Conservation (phyloP, 2,888 invertebrate genomes). For the Drymonia ruficornis region DNA sequence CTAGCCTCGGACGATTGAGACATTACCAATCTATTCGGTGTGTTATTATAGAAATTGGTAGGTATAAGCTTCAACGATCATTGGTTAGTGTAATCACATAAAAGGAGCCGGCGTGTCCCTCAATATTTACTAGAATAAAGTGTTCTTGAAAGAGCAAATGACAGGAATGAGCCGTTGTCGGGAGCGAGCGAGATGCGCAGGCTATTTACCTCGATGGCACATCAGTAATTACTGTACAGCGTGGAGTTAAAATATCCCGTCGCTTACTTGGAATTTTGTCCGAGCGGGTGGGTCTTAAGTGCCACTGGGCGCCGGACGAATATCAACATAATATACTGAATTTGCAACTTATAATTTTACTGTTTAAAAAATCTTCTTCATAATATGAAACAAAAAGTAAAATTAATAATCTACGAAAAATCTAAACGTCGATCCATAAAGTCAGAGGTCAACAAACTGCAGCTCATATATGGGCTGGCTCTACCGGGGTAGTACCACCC, state of each 20-base stretch:
- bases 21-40: slow-evolving; percentile 41
- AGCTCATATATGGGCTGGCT: too few species aligned
- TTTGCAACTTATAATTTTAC: not conserved
- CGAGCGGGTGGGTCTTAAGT: slow-evolving; percentile 50
- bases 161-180: slow-evolving; percentile 63
- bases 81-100: slow-evolving; percentile 57
- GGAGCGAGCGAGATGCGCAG: slow-evolving; percentile 57
- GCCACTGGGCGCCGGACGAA: slow-evolving; percentile 49
- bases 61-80: slow-evolving; percentile 59
- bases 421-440: not conserved
- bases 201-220: slow-evolving; percentile 77
- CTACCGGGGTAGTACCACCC: too few species aligned
- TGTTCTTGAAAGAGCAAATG: slow-evolving; percentile 68
- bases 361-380: not conserved
- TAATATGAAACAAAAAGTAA: not conserved
- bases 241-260: slow-evolving; percentile 71
- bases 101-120: slow-evolving; percentile 53
- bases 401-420: not conserved
- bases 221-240: slow-evolving; percentile 78
- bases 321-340: slow-evolving; percentile 40
- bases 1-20: slow-evolving; percentile 51
- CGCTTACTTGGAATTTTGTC: slow-evolving; percentile 64
- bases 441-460: not conserved
- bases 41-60: slow-evolving; percentile 59
- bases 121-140: slow-evolving; percentile 68